Evolutionary conservation across 2,113 vertebrate genomes (phyloP).

Genomic region (Hydrochoerus hydrochaeris): DNA sequence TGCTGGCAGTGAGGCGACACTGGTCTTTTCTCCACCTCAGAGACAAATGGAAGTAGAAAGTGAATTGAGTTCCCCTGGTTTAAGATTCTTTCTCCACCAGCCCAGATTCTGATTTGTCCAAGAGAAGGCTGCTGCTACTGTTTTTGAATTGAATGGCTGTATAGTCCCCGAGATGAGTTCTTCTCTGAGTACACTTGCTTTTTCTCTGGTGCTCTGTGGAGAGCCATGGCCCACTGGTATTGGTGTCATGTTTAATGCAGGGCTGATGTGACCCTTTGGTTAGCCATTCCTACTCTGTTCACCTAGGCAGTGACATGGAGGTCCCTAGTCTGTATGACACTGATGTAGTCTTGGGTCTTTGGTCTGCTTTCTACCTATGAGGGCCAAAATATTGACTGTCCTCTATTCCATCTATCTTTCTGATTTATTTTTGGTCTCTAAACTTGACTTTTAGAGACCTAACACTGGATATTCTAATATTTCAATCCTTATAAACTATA

Average conservation of each 20-base stretch:
- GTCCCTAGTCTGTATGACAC: background rate
- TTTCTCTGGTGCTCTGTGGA: background rate
- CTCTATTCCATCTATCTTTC: no score
- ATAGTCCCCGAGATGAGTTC: background rate
- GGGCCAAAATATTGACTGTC: no score
- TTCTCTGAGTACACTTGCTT: background rate
- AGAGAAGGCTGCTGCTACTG: background rate
- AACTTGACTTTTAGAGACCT: no score
- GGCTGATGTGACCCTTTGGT: background rate
- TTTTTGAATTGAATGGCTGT: background rate
- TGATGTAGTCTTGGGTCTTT: background rate
- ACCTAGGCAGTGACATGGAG: accelerated
- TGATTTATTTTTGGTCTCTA: no score
- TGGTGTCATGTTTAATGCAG: no score
- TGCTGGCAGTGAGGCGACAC: background rate
- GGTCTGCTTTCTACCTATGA: background rate
- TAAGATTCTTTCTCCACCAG: background rate
- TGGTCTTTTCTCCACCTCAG: background rate
- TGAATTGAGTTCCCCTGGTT: background rate
- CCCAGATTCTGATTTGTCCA: background rate
- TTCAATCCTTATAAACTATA: no score
- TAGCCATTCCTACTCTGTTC: background rate
- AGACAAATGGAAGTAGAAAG: background rate
- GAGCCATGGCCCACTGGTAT: background rate
- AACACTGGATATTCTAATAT: no score